Base-by-base conservation (phyloP, 2,797 vertebrate species). In the Ciconia nigra region DNA sequence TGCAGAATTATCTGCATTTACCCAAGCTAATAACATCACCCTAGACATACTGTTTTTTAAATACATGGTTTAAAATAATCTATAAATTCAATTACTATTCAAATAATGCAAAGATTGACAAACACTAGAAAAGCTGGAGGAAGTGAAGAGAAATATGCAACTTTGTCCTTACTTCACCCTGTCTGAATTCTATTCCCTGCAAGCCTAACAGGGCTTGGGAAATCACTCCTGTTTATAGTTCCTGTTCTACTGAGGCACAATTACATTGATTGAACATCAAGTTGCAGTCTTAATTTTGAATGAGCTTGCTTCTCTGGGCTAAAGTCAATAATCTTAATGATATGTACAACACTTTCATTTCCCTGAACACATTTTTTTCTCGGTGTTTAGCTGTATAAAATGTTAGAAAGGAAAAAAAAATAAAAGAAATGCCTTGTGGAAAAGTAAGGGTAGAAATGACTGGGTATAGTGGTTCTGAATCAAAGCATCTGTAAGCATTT, bases 1-100 rank as follows among this genome's bases (percentile, higher is more conserved):
- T 94, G 91, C 83, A 96, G 94, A 97, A 97, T 97, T 97, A 97
- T 97, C 97, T 97, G 76, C 92, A 67, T 91, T 97, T 97, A 97
- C 93, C 96, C 94, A 95, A 96, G 87, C 85, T 96, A 96, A 97
- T 97, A 98, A 97, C 42, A 58, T 83, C 61, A 66, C 25, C 55
- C 66, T 89, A 96, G 88, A 93, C 90, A 89, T 63, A 86, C 52
- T 89, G 79, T 0, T 93, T 97, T 94, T 82, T 74, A 96, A 96
- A 98, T 83, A 71, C 42, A 59, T 28, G 29, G 29, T 92, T 92
- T 95, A 72, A 95, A 98, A 89, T 74, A 13, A 93, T 90, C 93
- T 92, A 81, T 17, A 57, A 87, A 88, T 90, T 95, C 51, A 94
- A 65, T 96, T 91, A 35, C 89, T 65, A 20, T 93, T 96, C 71